Evolutionary conservation across 2,888 invertebrate genomes (phyloP).

Genomic region (Nysson spinosus): DNA sequence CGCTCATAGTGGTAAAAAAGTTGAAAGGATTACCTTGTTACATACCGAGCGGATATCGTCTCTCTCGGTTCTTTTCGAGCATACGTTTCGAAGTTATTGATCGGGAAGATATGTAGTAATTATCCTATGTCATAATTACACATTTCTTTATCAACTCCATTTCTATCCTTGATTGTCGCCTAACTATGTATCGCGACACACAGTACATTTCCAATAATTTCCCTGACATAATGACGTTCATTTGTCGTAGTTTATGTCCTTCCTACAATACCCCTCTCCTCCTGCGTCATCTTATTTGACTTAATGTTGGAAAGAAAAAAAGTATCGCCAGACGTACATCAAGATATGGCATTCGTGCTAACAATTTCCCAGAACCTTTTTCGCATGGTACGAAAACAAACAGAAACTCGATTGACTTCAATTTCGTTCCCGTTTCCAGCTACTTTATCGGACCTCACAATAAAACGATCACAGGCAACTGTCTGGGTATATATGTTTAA

Average conservation of each 20-base stretch:
- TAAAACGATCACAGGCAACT: not conserved
- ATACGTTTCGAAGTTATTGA: no score
- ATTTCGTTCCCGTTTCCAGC: not conserved
- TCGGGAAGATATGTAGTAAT: no score
- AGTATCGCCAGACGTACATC: not conserved
- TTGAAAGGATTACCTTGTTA: not conserved
- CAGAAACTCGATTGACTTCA: not conserved
- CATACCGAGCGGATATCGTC: no score
- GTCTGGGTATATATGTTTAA: no score
- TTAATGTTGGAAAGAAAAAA: not conserved
- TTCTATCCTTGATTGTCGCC: no score
- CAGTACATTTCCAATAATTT: no score
- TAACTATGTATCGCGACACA: no score
- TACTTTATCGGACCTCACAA: not conserved
- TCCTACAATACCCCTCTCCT: not conserved
- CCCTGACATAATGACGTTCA: not conserved
- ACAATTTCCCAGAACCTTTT: not conserved
- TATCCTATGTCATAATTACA: no score
- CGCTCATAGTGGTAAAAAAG: slow-evolving; percentile 1
- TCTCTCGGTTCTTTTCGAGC: no score
- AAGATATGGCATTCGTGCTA: not conserved
- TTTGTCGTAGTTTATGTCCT: not conserved
- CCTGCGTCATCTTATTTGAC: not conserved
- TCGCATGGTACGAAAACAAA: not conserved
- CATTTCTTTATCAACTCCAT: no score